Evolutionary conservation across 2,888 invertebrate species (phyloP).

Genomic region (Lydus trimaculatus): DNA sequence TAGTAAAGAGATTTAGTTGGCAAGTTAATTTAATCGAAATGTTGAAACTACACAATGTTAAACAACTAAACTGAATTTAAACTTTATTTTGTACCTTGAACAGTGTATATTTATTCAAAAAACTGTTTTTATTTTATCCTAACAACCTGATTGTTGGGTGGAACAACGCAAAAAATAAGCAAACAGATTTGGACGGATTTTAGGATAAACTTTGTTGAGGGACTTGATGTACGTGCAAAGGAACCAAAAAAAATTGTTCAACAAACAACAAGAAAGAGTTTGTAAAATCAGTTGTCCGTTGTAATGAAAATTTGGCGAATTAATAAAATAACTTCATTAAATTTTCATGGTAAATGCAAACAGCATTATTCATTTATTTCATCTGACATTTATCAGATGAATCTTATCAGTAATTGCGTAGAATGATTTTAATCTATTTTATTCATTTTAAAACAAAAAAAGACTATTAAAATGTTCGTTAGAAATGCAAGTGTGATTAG

Average conservation of each 20-base stretch:
- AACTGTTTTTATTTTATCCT: conserved; percentile 28
- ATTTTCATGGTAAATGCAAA: not conserved
- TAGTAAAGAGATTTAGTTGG: not conserved
- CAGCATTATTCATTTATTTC: not conserved
- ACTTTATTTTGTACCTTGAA: conserved; percentile 20
- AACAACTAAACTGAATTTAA: not conserved
- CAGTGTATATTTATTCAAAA: conserved; percentile 28
- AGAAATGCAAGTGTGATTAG: too few relatives aligned
- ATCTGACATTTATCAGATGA: not conserved
- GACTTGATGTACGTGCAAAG: not conserved
- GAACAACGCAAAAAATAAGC: not conserved
- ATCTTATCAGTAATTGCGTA: not conserved
- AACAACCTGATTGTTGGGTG: not conserved
- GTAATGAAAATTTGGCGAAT: not conserved
- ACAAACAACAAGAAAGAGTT: not conserved
- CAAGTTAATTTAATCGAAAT: not conserved
- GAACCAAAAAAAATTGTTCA: not conserved
- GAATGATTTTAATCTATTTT: too few relatives aligned
- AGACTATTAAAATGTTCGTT: too few relatives aligned
- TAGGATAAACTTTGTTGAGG: not conserved
- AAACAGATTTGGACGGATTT: not conserved
- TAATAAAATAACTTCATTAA: not conserved
- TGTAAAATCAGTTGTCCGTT: not conserved
- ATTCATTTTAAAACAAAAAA: too few relatives aligned
- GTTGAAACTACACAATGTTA: not conserved